Evolutionary conservation across 2,797 vertebrate genomes (phyloP).

Genomic region (Eospalax fontanierii): DNA sequence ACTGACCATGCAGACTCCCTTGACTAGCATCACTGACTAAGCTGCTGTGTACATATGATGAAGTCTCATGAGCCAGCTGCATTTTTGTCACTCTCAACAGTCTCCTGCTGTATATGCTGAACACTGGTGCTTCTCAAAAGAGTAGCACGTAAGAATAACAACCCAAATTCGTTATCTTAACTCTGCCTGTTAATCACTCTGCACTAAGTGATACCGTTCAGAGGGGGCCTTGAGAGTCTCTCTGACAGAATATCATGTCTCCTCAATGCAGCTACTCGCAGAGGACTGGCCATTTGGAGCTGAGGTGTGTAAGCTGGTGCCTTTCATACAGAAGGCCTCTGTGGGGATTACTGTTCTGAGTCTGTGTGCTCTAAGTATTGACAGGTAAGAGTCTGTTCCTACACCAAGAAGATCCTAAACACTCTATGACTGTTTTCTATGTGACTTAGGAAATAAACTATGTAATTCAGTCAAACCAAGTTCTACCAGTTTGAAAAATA

Average conservation of each 20-base stretch:
- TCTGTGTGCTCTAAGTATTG: constrained; percentile 96
- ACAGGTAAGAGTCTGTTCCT: constrained; percentile 91
- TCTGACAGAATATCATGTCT: constrained; percentile 70
- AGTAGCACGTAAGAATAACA: constrained; percentile 20
- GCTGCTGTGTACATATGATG: neutral
- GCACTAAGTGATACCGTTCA: neutral
- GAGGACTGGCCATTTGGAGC: constrained; percentile 96
- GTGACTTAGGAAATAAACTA: neutral
- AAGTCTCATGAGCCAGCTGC: neutral
- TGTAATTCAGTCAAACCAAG: neutral
- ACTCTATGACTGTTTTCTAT: rapidly evolving
- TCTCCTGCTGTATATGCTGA: neutral
- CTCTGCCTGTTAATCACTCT: neutral
- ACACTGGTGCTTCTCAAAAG: constrained; percentile 46
- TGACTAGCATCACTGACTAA: neutral
- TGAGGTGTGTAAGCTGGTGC: constrained; percentile 95
- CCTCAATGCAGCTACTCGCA: constrained; percentile 92
- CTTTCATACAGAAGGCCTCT: constrained; percentile 97
- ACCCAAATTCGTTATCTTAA: neutral
- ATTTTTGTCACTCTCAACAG: neutral
- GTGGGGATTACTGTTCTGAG: constrained; percentile 97
- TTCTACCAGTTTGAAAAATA: constrained; percentile 43
- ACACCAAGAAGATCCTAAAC: neutral
- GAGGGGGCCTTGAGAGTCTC: neutral
- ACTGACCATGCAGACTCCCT: neutral